Conservation (phyloP, 2,888 invertebrate genomes). For the Danaus chrysippus region DNA sequence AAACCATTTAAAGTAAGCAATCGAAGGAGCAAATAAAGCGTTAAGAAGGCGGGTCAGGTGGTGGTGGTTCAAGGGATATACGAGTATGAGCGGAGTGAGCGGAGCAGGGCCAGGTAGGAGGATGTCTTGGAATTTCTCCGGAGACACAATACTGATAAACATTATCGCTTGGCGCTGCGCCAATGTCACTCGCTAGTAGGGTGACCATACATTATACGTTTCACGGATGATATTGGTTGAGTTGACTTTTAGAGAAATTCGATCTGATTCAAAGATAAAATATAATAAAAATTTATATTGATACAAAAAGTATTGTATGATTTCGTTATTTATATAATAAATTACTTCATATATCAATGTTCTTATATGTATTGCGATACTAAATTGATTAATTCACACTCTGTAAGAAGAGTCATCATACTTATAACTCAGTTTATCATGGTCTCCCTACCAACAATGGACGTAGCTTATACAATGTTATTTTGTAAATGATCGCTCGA, state of each 20-base stretch:
- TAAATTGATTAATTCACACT: too few relatives aligned
- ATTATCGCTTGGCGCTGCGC: constrained; percentile 29
- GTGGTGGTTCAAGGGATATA: constrained; percentile 4
- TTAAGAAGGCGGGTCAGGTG: constrained; percentile 9
- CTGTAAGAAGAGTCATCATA: background rate
- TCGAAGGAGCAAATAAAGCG: constrained; percentile 7
- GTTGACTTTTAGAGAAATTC: background rate
- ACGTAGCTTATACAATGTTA: constrained; percentile 7
- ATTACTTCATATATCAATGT: too few relatives aligned
- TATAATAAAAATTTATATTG: too few relatives aligned
- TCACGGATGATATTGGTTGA: background rate
- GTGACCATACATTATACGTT: background rate
- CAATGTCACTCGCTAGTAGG: constrained; percentile 11
- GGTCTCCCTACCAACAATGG: background rate
- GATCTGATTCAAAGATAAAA: too few relatives aligned
- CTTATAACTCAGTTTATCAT: background rate
- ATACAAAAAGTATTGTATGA: too few relatives aligned
- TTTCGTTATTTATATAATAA: too few relatives aligned
- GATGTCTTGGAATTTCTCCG: constrained; percentile 4
- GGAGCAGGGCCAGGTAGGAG: background rate
- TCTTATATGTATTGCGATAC: too few relatives aligned
- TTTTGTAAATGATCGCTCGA: constrained; percentile 6
- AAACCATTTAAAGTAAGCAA: constrained; percentile 7
- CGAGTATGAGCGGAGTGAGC: background rate
- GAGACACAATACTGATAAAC: constrained; percentile 19